Evolutionary conservation across 2,113 vertebrate species (phyloP), one percentile per base, ranked within the genome.

Genomic region (Chascanopsetta lugubris): DNA sequence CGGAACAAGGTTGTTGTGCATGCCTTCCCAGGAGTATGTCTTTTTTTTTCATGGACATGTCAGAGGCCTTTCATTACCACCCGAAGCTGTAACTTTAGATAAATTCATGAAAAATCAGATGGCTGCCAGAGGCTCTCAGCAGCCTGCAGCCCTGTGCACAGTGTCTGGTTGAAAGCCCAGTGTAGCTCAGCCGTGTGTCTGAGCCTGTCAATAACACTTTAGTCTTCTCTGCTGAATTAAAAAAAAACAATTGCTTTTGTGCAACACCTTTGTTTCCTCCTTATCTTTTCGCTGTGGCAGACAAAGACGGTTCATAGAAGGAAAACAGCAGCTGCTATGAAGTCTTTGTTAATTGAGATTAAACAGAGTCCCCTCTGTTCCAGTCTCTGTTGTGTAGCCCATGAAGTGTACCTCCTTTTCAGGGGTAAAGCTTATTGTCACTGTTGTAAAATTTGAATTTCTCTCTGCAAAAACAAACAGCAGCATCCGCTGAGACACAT

Each of bases 141-240:
- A 20, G 27, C 48, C 34, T 21, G 61, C 45, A 36, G 50, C 40
- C n/a, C 30, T 25, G 61, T n/a, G 26, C 47, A 25, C 22, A 18
- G 40, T 38, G 26, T 67, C 30, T 25, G 49, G 30, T 69, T 69
- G 26, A 74, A 80, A 80, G 13, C 53, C 2, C 32, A 21, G 1
- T 30, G 34, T 47, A 68, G 8, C 26, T 20, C 12, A 15, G 45
- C 45, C 20, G 9, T 20, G 53, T 66, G 49, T 78, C 48, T 63
- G 4, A 13, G 74, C 60, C 74, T 82, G 81, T 86, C 83, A 86
- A 72, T 85, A 82, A 78, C 63, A 70, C 77, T 69, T 86, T 85
- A 86, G 77, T 85, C 57, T 63, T 67, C 17, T 18, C 26, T 8
- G 2, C 53, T 26, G 79, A 60, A 83, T 70, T 67, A 61, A 82